Evolutionary conservation across 2,888 invertebrate species (phyloP), one percentile per base, ranked within the genome.

Genomic region (Leistus spinibarbis): DNA sequence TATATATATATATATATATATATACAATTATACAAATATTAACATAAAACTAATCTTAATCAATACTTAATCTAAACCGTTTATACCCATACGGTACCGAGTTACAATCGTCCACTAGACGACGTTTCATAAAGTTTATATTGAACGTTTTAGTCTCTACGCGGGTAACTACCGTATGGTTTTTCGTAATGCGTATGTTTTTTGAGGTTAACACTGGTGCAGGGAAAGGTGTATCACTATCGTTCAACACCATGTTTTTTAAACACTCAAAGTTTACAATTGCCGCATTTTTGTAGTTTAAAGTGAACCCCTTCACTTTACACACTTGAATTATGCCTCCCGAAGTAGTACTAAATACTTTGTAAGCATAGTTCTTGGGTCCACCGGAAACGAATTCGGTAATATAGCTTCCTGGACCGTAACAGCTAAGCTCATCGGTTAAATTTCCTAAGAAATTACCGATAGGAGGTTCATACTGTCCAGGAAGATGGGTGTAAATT

Each of bases 361-460:
- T 78, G 72, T 80, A 83, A 0, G 78, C 80, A 75, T 84, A 83
- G 73, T 81, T 83, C 76, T 84, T 84, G 1, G 83, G 82, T 0
- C 84, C 85, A 0, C 80, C 81, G 19, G 80, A 79, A n/a, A 82
- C 80, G 76, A 82, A 83, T 68, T 81, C 78, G 3, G 5, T 54
- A 60, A 83, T 82, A 67, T 78, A 81, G 40, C 78, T 77, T n/a
- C 78, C 79, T n/a, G 70, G 20, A 1, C 80, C 80, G 70, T 81
- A 80, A 13, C 77, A 69, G 1, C 76, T 71, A 0, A 84, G 69
- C 76, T 84, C 84, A 76, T 83, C 80, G 0, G 82, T 84, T 69
- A 84, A 71, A 68, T 84, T 81, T 0, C 84, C 84, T 4, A 83
- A 57, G 77, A 79, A 81, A 69, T 80, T 79, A 19, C 82, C 83